Evolutionary conservation across 2,888 invertebrate genomes (phyloP).

Genomic region (Pheosia gnoma): DNA sequence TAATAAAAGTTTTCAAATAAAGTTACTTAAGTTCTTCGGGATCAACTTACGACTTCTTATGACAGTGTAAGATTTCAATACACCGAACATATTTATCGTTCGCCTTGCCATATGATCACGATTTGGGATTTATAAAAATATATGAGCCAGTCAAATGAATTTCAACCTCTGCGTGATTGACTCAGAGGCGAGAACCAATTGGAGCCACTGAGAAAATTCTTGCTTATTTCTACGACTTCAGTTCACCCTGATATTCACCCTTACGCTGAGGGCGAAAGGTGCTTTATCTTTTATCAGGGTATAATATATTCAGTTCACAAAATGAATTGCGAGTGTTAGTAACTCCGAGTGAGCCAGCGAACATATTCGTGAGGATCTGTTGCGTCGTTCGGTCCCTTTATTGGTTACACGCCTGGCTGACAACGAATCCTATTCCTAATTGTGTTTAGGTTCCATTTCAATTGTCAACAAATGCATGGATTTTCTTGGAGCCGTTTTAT

Average conservation of each 20-base stretch:
- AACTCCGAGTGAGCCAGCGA: conserved; percentile 82
- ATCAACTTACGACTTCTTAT: conserved; percentile 73
- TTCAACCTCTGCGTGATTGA: conserved; percentile 47
- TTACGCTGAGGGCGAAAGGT: conserved; percentile 60
- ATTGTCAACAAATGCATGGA: conserved; percentile 50
- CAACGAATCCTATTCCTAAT: conserved; percentile 64
- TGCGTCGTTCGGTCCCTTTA: conserved; percentile 75
- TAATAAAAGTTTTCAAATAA: conserved; percentile 61
- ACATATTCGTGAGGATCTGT: conserved; percentile 83
- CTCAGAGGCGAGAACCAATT: conserved; percentile 58
- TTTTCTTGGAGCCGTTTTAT: conserved; percentile 60
- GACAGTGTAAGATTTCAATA: conserved; percentile 78
- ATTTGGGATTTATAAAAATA: conserved; percentile 75
- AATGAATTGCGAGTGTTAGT: conserved; percentile 84
- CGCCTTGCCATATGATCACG: conserved; percentile 72
- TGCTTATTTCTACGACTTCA: conserved; percentile 68
- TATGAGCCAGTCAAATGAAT: conserved; percentile 36
- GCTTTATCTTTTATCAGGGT: conserved; percentile 59
- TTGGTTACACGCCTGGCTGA: conserved; percentile 67
- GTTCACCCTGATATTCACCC: conserved; percentile 58
- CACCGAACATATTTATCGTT: conserved; percentile 75
- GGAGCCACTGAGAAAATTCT: conserved; percentile 49
- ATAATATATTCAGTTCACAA: conserved; percentile 83
- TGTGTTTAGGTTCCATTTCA: conserved; percentile 66
- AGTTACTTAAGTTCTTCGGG: conserved; percentile 59